A percentile compares a stretch with the other conserved stretches of the same genome.
phyloP scores from a whole-genome alignment of 1,140 invertebrate species.

The Triops longicaudatus region DNA sequence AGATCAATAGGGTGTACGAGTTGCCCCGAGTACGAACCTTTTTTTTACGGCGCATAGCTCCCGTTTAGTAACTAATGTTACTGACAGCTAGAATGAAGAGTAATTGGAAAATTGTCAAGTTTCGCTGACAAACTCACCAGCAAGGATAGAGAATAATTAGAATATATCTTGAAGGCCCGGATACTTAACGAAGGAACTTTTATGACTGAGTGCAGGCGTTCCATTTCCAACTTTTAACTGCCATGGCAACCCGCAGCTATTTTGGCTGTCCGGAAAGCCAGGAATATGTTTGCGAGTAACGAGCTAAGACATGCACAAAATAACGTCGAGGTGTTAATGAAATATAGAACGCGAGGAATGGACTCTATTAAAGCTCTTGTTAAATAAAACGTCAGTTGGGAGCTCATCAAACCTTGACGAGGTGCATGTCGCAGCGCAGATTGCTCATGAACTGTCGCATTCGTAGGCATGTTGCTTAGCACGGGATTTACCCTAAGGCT shows the following conservation, averaged over 20 bases:
- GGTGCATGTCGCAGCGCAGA: neutral
- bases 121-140: too few species aligned
- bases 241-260: neutral
- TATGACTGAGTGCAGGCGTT: too few species aligned
- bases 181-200: too few species aligned
- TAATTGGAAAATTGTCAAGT: neutral
- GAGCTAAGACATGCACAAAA: neutral
- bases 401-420: neutral
- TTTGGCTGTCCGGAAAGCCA: neutral
- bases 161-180: too few species aligned
- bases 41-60: neutral
- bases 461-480: neutral
- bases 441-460: neutral
- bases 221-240: neutral
- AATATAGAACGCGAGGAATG: neutral
- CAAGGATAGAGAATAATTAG: too few species aligned
- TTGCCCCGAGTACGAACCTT: neutral
- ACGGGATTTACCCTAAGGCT: too few species aligned
- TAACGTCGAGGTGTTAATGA: neutral
- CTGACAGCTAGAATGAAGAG: neutral
- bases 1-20: neutral
- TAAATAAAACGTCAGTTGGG: neutral
- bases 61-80: neutral
- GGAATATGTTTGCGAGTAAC: neutral
- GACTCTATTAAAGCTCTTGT: neutral